Base-by-base conservation (phyloP, 2,888 invertebrate genomes). In the Thera obeliscata region DNA sequence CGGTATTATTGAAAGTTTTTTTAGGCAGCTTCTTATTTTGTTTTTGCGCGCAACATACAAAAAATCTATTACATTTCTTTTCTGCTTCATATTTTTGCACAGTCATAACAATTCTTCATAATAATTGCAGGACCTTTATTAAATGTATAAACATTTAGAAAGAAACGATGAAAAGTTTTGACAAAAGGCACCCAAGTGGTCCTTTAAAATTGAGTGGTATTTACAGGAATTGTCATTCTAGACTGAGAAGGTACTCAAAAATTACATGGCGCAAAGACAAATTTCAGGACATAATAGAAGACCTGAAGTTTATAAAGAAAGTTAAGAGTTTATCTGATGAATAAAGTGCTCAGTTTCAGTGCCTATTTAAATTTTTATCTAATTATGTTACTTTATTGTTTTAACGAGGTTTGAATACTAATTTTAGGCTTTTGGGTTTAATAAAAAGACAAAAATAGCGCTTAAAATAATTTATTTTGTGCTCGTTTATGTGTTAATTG, bases 251-350 rank as follows among this genome's bases (percentile, higher is more conserved):
- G 56, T 56, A 54, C 59, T 60, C 38, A 36, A 49, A 50, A 50
- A 50, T 56, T 56, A 41, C 43, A 48, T 50, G 60, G 52, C 46
- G 56, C 64, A 60, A 61, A 63, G 66, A 67, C 61, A 66, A 74
- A 67, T 69, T 72, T 69, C 69, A 67, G 61, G 43, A 56, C 60
- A 55, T 71, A 68, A 67, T 65, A 69, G 56, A 69, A 70, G 69
- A 66, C 56, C n/a, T 63, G 56, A 66, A 70, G 69, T 70, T 67
- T 22, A 52, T 56, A 65, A 71, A 69, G 71, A 74, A 70, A 72
- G 49, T 74, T 72, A 62, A 48, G 64, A 66, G 67, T 69, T 73
- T 72, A 72, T 74, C 72, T 65, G 56, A 61, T 67, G 63, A 72
- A 74, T 74, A 72, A 74, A 74, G 71, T 72, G 66, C 58, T 55